Conservation (phyloP, 2,797 vertebrate species). For the Semaprochilodus insignis region DNA sequence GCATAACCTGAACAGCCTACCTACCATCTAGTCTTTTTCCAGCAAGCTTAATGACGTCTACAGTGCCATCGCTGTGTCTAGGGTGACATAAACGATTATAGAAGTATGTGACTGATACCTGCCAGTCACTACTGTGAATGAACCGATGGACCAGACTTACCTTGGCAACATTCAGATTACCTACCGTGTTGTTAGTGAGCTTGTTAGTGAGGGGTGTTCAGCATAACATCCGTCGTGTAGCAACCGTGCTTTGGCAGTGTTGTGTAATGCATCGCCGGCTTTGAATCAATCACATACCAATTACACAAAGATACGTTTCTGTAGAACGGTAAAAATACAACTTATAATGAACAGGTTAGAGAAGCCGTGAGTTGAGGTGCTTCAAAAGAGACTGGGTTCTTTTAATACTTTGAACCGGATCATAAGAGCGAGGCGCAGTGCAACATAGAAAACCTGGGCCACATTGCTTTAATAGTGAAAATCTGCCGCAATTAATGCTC, state of each 20-base stretch:
- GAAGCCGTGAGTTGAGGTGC: neutral
- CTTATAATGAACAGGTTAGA: neutral
- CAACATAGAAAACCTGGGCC: neutral
- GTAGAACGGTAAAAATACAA: neutral
- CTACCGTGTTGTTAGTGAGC: conserved; percentile 21
- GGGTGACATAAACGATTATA: neutral
- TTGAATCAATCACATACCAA: conserved; percentile 8
- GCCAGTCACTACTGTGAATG: neutral
- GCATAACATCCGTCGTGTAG: conserved; percentile 34
- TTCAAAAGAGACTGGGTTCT: neutral
- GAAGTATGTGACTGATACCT: conserved; percentile 6
- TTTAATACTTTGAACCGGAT: neutral
- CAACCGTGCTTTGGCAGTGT: conserved; percentile 20
- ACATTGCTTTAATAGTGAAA: neutral
- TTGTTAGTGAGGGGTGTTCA: conserved; percentile 25
- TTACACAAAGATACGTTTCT: conserved; percentile 21
- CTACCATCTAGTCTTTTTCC: neutral
- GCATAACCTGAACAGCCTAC: neutral
- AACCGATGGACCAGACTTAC: neutral
- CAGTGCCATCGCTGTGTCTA: neutral
- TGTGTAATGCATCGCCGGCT: neutral
- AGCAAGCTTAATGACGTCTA: conserved; percentile 14
- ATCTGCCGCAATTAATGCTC: neutral
- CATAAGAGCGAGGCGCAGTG: neutral
- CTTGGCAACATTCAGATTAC: neutral